phyloP scores from a whole-genome alignment of 1,140 invertebrate species.

The Venturia canescens region DNA sequence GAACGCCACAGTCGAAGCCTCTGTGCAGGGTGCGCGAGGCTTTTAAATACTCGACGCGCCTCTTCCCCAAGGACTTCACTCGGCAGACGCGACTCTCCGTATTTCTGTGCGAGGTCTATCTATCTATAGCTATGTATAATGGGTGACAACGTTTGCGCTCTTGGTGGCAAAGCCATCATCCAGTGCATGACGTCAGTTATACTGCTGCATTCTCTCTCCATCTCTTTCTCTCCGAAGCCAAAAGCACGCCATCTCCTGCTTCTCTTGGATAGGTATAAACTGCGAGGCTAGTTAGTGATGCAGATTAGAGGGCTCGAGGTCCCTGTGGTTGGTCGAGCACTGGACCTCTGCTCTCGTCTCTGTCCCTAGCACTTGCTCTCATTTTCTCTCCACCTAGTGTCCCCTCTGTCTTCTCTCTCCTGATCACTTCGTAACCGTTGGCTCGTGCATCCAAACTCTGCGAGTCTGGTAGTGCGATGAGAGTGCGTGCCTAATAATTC shows the following conservation, averaged over 20 bases:
- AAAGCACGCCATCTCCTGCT: slow-evolving; percentile 1
- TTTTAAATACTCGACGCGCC: slow-evolving; percentile 41
- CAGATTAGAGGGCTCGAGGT: slow-evolving; percentile 59
- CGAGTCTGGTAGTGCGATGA: no score
- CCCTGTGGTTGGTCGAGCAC: slow-evolving; percentile 31
- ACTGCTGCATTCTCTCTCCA: slow-evolving; percentile 14
- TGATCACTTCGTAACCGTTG: neutral
- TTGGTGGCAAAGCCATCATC: slow-evolving; percentile 14
- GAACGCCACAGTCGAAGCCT: slow-evolving; percentile 9
- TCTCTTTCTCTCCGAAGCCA: neutral
- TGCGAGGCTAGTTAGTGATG: slow-evolving; percentile 60
- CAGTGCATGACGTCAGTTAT: neutral
- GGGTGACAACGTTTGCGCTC: slow-evolving; percentile 22
- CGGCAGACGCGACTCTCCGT: neutral
- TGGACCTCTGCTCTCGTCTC: slow-evolving; percentile 1
- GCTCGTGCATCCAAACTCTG: no score
- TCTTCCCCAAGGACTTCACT: slow-evolving; percentile 16
- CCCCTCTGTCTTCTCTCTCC: neutral
- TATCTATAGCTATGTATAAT: neutral
- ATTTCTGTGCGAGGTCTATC: neutral
- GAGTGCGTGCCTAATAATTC: no score
- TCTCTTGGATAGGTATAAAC: slow-evolving; percentile 36
- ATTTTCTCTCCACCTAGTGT: neutral
- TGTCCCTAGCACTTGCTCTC: neutral
- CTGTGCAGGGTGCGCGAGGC: slow-evolving; percentile 5